phyloP scores from a whole-genome alignment of 1,140 invertebrate species.

The Danaus plexippus region DNA sequence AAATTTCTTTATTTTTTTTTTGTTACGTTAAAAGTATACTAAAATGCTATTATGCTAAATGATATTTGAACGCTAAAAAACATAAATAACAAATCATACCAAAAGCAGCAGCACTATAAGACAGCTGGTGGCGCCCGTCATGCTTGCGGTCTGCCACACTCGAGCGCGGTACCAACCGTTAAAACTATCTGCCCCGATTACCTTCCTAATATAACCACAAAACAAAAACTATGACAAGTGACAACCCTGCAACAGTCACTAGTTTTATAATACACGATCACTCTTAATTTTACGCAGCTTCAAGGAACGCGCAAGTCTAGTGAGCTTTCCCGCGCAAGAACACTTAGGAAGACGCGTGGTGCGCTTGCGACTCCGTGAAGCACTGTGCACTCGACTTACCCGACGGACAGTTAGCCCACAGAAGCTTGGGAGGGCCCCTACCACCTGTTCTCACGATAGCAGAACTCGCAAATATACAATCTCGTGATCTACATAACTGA shows the following conservation, averaged over 20 bases:
- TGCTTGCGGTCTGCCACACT: slow-evolving; percentile 67
- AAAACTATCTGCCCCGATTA: slow-evolving; percentile 69
- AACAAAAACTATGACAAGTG: slow-evolving; percentile 41
- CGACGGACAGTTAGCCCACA: slow-evolving; percentile 48
- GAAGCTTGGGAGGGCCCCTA: slow-evolving; percentile 41
- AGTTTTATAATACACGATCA: slow-evolving; percentile 26
- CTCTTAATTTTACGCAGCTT: slow-evolving; percentile 11
- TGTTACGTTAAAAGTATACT: too few species aligned
- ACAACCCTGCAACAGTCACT: slow-evolving; percentile 17
- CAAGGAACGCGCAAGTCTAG: slow-evolving; percentile 11
- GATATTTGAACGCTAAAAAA: too few species aligned
- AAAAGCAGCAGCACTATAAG: slow-evolving; percentile 54
- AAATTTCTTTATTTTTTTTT: too few species aligned
- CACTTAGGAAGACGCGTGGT: slow-evolving; percentile 32
- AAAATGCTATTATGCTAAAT: too few species aligned
- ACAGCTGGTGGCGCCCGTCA: slow-evolving; percentile 60
- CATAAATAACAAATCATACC: slow-evolving; percentile 34
- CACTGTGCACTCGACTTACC: slow-evolving; percentile 47
- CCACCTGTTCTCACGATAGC: slow-evolving; percentile 62
- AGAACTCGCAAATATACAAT: slow-evolving; percentile 50
- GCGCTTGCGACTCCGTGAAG: slow-evolving; percentile 39
- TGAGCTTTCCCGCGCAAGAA: slow-evolving; percentile 31
- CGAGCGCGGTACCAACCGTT: slow-evolving; percentile 66
- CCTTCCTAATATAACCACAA: slow-evolving; percentile 49
- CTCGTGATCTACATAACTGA: slow-evolving; percentile 63